Evolutionary conservation across 1,140 invertebrate genomes (phyloP), one percentile per base, ranked within the genome.

Genomic region (Coelopa frigida): DNA sequence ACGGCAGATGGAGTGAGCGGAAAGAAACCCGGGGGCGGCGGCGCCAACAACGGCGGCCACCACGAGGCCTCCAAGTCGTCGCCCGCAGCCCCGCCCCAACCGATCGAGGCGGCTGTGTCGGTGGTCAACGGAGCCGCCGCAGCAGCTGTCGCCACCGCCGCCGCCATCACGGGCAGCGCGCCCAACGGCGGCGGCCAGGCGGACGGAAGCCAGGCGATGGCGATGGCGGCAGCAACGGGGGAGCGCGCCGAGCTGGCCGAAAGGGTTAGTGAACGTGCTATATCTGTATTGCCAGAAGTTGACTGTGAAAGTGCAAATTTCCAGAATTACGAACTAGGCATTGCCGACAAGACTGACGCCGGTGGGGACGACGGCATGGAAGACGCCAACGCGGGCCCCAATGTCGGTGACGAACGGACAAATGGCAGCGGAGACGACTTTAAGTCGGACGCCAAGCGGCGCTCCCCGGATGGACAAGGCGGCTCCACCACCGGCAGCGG

Each of bases 91-190:
- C 56, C 64, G 7, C 61, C 55, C 8, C 64, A 63, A 27, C 65
- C 65, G 14, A 66, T 68, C 27, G 65, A 68, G 43, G 60, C 65
- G 7, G 31, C 64, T 3, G 66, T 68, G 14, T 66, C 65, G 1
- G 65, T 68, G 2, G 14, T 68, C 24, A 61, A 67, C 32, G 3
- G 37, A 15, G 29, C n/a, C 37, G 37, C 7, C 8, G 22, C 55
- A 7, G 41, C 40, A 5, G 17, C 41, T 10, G 14, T 22, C 3
- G 26, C 33, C 6, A 36, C 29, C 10, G 20, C 36, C 10, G 29
- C 18, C 15, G 40, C n/a, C n/a, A n/a, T n/a, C 14, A 33, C n/a
- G 22, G 20, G 37, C 29, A 29, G 45, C 11, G 15, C 12, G 15
- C 22, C n/a, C 22, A 22, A 39, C 29, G 20, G 21, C 27, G 4